Conservation (phyloP, 1,140 invertebrate species). For the Asbolus verrucosus region DNA sequence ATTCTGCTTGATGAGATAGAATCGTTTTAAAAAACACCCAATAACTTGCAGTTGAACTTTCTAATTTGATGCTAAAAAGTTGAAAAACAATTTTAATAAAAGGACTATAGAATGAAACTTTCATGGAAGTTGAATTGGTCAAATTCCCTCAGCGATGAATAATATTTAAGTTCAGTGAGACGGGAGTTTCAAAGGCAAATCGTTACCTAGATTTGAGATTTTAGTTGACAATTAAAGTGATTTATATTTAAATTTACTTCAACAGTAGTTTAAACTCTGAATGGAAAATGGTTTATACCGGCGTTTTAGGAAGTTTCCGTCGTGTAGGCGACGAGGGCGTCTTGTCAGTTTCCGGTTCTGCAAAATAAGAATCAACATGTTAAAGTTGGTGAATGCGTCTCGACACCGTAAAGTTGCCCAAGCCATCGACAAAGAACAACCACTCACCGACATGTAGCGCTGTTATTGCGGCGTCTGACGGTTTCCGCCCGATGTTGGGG, state of each 20-base stretch:
- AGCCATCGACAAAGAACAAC: neutral
- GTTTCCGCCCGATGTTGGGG: slow-evolving; percentile 57
- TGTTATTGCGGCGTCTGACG: slow-evolving; percentile 61
- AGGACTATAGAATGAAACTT: slow-evolving; percentile 10
- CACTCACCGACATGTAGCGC: slow-evolving; percentile 62
- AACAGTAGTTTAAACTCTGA: slow-evolving; percentile 21
- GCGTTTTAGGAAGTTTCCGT: slow-evolving; percentile 93
- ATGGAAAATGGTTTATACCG: slow-evolving; percentile 78
- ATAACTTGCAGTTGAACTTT: slow-evolving; percentile 34
- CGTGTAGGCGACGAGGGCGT: slow-evolving; percentile 86
- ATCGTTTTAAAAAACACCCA: slow-evolving; percentile 2
- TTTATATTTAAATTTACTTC: slow-evolving; percentile 37
- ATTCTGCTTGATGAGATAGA: neutral
- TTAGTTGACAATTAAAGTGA: slow-evolving; percentile 38
- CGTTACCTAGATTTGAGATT: slow-evolving; percentile 2
- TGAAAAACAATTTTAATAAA: slow-evolving; percentile 38
- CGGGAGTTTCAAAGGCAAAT: slow-evolving; percentile 16
- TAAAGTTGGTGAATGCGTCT: slow-evolving; percentile 1
- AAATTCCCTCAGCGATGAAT: slow-evolving; percentile 24
- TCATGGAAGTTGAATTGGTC: slow-evolving; percentile 26
- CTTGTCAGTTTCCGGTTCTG: slow-evolving; percentile 83
- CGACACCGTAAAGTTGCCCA: no score
- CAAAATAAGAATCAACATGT: slow-evolving; percentile 59
- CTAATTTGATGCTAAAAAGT: slow-evolving; percentile 35
- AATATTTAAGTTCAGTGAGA: slow-evolving; percentile 21